Percentiles rank a stretch among this genome's conserved stretches.
These are phyloP conservation scores for Leguminivora glycinivorella DNA, from an alignment of 1,140 invertebrate species.

Conservation along the genomic window DNA sequence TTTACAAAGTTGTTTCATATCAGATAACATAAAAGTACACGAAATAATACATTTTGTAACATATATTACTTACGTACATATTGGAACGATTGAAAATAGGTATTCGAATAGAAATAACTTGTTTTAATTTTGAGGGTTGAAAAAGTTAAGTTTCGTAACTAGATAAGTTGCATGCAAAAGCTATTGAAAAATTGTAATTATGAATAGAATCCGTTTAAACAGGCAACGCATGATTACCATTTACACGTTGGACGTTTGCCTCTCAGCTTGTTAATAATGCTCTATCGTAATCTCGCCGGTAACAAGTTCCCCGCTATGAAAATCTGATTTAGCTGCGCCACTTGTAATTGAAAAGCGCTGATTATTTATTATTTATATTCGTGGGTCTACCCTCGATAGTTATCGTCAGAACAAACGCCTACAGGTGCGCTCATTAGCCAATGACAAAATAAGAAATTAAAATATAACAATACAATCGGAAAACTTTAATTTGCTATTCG, in stretches of 20 bases:
- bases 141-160: too few species aligned
- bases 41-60: too few species aligned
- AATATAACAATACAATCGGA: background rate
- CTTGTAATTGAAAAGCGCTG: slow-evolving; percentile 33
- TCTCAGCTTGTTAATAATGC: slow-evolving; percentile 8
- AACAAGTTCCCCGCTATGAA: slow-evolving; percentile 26
- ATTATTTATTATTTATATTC: slow-evolving; percentile 28
- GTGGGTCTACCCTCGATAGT: slow-evolving; percentile 11
- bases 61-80: too few species aligned
- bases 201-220: background rate
- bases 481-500: slow-evolving; percentile 24
- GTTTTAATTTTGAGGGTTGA: too few species aligned
- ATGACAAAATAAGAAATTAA: background rate
- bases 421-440: slow-evolving; percentile 16
- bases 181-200: background rate
- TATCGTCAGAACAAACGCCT: slow-evolving; percentile 14
- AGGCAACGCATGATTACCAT: slow-evolving; percentile 10
- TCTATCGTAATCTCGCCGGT: slow-evolving; percentile 9
- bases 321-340: slow-evolving; percentile 31
- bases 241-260: background rate
- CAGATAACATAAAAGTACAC: too few species aligned
- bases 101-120: too few species aligned
- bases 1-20: too few species aligned
- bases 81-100: too few species aligned
- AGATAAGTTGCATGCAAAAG: too few species aligned